Evolutionary conservation across 2,797 vertebrate genomes (phyloP).

Genomic region (Capromys pilorides): DNA sequence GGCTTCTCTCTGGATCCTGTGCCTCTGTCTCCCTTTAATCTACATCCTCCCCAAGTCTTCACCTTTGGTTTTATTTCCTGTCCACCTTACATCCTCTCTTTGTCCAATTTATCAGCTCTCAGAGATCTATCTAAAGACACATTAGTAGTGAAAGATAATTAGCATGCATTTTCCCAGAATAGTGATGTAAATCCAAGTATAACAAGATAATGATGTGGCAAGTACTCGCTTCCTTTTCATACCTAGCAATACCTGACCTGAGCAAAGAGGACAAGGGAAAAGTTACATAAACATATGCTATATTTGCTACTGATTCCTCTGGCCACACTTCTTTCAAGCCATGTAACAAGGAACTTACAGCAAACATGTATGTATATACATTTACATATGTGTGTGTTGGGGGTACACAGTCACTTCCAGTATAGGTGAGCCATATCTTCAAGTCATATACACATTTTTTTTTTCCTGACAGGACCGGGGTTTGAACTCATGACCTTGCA

Average conservation of each 20-base stretch:
- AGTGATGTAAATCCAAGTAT: not conserved
- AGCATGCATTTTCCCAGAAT: conserved; percentile 20
- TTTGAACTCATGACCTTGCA: too few relatives aligned
- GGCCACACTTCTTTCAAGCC: conserved; percentile 33
- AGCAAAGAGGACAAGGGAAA: not conserved
- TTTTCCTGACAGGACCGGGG: too few relatives aligned
- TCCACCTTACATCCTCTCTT: not conserved
- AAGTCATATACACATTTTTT: not conserved
- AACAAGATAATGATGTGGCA: not conserved
- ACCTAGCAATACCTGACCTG: not conserved
- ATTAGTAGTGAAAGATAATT: not conserved
- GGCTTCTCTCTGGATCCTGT: not conserved
- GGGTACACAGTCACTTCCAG: not conserved
- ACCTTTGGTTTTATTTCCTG: conserved; percentile 39
- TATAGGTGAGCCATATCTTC: not conserved
- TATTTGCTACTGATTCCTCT: conserved; percentile 9
- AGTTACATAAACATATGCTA: not conserved
- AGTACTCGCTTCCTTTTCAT: conserved; percentile 35
- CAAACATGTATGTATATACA: not conserved
- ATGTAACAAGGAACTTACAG: not conserved
- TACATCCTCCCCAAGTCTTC: not conserved
- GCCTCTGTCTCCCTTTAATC: not conserved
- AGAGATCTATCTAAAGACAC: not conserved
- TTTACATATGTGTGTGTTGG: not conserved
- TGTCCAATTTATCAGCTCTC: conserved; percentile 7